Percentiles rank a stretch among this genome's conserved stretches.
phyloP scores from a whole-genome alignment of 2,888 invertebrate genomes.

The Eumerus sabulonum region DNA sequence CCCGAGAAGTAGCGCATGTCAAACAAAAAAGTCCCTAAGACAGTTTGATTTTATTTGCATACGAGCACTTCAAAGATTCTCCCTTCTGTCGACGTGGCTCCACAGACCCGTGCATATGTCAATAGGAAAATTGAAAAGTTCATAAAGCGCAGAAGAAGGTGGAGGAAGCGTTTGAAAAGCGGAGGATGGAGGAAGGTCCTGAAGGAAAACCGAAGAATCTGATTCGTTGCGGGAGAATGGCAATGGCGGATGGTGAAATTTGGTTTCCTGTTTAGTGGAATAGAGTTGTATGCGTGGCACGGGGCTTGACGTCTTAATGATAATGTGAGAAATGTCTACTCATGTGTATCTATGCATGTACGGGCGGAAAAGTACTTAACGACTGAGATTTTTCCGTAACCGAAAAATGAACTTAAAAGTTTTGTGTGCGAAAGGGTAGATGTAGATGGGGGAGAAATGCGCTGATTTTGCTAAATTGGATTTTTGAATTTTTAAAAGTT shows the following conservation, averaged over 20 bases:
- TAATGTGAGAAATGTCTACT: constrained; percentile 70
- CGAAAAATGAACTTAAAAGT: background rate
- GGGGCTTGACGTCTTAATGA: constrained; percentile 68
- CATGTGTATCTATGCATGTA: constrained; percentile 64
- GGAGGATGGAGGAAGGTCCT: no score
- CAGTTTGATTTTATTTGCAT: constrained; percentile 67
- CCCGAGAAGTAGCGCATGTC: constrained; percentile 19
- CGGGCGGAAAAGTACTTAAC: constrained; percentile 34
- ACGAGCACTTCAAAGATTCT: constrained; percentile 58
- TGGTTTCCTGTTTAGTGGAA: no score
- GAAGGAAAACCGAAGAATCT: constrained; percentile 31
- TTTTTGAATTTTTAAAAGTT: constrained; percentile 47
- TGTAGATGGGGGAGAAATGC: background rate
- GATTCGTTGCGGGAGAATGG: constrained; percentile 43
- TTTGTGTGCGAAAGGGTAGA: constrained; percentile 17
- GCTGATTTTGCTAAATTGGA: constrained; percentile 51
- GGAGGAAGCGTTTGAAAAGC: no score
- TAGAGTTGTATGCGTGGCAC: constrained; percentile 1
- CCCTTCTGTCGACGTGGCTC: constrained; percentile 7
- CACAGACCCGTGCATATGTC: constrained; percentile 27
- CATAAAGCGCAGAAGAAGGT: background rate
- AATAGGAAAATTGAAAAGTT: constrained; percentile 51
- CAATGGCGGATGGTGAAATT: constrained; percentile 32
- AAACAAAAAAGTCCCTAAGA: constrained; percentile 62
- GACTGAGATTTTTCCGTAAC: background rate